These are phyloP conservation scores for Epinephelus awoara DNA, from an alignment of 2,797 vertebrate genomes.

Conservation along the genomic window DNA sequence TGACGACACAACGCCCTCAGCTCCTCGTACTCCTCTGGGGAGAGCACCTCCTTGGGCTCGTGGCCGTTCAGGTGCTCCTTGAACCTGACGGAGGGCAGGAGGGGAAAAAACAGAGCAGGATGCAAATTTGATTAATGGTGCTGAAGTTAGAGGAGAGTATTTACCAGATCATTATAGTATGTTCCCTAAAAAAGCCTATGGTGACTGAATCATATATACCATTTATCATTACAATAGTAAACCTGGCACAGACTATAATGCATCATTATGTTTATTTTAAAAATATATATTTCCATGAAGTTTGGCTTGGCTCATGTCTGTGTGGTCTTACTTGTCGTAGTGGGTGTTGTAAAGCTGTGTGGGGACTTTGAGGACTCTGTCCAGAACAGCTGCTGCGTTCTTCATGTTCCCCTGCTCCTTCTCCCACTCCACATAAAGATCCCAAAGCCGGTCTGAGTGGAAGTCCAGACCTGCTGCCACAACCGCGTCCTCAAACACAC, in stretches of 20 bases:
- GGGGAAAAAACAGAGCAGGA: neutral
- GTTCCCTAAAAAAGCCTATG: neutral
- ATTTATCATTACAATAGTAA: too few species aligned
- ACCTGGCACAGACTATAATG: neutral
- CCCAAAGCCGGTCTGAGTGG: slow-evolving; percentile 92
- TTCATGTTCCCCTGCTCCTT: slow-evolving; percentile 86
- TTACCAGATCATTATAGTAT: neutral
- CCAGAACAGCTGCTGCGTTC: slow-evolving; percentile 84
- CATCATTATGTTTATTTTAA: neutral
- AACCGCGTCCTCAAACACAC: slow-evolving; percentile 88
- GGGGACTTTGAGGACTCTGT: slow-evolving; percentile 86
- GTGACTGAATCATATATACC: neutral
- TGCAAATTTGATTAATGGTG: neutral
- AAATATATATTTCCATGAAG: neutral
- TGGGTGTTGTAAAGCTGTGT: slow-evolving; percentile 91
- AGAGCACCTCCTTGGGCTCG: slow-evolving; percentile 83
- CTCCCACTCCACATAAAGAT: slow-evolving; percentile 91
- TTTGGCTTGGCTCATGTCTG: neutral
- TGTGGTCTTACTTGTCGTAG: slow-evolving; percentile 87
- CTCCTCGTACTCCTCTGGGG: slow-evolving; percentile 85
- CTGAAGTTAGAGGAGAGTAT: neutral
- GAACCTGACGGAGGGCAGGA: slow-evolving; percentile 77
- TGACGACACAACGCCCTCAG: slow-evolving; percentile 81
- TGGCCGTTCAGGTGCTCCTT: slow-evolving; percentile 84
- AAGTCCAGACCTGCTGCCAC: slow-evolving; percentile 88